Evolutionary conservation across 2,888 invertebrate genomes (phyloP), one percentile per base, ranked within the genome.

Genomic region (Pollenia amentaria): DNA sequence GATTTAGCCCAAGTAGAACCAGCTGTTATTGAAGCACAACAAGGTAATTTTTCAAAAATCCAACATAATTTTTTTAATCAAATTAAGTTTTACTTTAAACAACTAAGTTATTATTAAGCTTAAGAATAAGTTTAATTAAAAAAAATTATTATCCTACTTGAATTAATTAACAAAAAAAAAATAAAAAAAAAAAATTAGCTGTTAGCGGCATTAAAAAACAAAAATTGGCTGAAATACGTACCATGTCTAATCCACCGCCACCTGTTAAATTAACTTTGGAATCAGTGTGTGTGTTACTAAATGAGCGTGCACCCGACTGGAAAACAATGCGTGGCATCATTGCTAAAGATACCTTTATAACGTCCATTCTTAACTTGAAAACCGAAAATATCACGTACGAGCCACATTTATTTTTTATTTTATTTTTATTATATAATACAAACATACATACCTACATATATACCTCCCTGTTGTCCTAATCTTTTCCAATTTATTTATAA

Each of bases 1-100:
- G 99, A 99, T 94, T 95, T 99, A 89, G 98, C 97, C 2, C 96
- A 98, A 94, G 99, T 99, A 73, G 99, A 99, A 94, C 99, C 99
- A 0, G 99, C 99, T 88, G 99, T 99, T 89, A 97, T 98, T 90
- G 99, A 99, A 90, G 99, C 99, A 48, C 99, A 99, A 95, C 97
- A 96, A 94, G 98, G 97, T 97, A 95, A 46, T 84, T 79, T 38
- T 53, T 62, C 14, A 1, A 82, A 72, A 73, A 80, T 77, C 60
- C 75, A 76, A 51, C 67, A 38, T 38, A 64, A 38, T 42, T 51
- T 46, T 70, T 53, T 6, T 18, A 38, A 29, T 57, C n/a, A 9
- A 60, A 42, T 75, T 77, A 75, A 11, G 64, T 73, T 42, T 69
- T 48, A 21, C 14, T 79, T 11, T 18, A 62, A 80, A 77, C 70